Conservation (phyloP, 2,113 vertebrate genomes). For the Cyphomyrus plagiostoma region DNA sequence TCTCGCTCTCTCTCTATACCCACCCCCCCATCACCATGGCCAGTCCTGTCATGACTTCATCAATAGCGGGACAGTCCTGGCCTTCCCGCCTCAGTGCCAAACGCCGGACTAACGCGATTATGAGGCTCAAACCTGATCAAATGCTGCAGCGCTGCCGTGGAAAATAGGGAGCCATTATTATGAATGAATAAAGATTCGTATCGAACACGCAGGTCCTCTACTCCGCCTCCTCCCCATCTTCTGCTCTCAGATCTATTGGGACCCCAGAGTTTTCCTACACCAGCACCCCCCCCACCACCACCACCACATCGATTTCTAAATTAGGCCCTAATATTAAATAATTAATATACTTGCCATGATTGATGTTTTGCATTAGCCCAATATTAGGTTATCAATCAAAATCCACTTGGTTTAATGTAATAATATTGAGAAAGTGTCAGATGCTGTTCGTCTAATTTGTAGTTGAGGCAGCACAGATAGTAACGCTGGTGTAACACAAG, state of each 20-base stretch:
- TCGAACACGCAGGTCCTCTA: constrained; percentile 62
- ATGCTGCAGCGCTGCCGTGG: constrained; percentile 62
- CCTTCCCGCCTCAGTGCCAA: constrained; percentile 63
- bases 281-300: background rate
- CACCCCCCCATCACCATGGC: background rate
- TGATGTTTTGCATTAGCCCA: constrained; percentile 99
- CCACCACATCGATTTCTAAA: constrained; percentile 92
- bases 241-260: constrained; percentile 80
- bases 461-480: constrained; percentile 88
- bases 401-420: constrained; percentile 99
- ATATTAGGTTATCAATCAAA: constrained; percentile 99
- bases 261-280: constrained; percentile 70
- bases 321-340: constrained; percentile 99
- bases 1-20: background rate
- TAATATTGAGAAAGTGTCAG: constrained; percentile 99
- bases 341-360: constrained; percentile 99
- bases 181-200: constrained; percentile 90
- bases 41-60: constrained; percentile 69
- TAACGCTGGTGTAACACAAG: constrained; percentile 75
- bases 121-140: constrained; percentile 72
- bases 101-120: constrained; percentile 84
- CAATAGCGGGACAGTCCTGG: constrained; percentile 59
- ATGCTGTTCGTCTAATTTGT: constrained; percentile 96
- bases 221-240: constrained; percentile 69
- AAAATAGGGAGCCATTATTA: constrained; percentile 79